Conservation (phyloP, 2,888 invertebrate genomes). For the Horisme vitalbata region DNA sequence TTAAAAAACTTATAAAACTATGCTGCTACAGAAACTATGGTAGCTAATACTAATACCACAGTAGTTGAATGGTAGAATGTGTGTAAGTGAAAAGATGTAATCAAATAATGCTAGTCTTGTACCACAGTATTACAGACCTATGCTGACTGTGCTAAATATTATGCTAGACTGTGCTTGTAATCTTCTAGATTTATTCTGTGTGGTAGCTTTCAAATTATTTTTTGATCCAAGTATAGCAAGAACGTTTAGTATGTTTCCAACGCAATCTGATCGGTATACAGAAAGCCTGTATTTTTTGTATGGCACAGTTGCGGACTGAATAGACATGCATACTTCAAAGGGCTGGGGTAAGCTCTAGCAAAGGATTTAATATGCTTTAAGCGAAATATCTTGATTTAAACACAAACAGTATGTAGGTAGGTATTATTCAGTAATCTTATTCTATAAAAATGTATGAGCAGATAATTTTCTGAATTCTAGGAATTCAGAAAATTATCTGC, state of each 20-base stretch:
- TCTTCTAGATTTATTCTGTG: background rate
- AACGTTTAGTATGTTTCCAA: conserved; percentile 9
- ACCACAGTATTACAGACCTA: no score
- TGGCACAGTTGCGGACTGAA: conserved; percentile 37
- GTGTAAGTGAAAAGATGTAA: no score
- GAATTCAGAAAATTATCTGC: no score
- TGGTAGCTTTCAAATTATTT: background rate
- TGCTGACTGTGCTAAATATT: no score
- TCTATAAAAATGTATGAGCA: no score
- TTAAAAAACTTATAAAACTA: no score
- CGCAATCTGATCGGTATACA: conserved; percentile 18
- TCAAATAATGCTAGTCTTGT: no score
- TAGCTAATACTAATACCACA: no score
- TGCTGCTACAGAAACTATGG: no score
- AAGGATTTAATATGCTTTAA: conserved; percentile 4
- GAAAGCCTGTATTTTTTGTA: conserved; percentile 28
- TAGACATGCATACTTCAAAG: conserved; percentile 39
- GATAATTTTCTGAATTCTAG: no score
- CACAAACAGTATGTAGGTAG: conserved; percentile 1
- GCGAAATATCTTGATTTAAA: background rate
- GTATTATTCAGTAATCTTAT: no score
- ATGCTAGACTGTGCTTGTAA: background rate
- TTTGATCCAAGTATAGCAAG: conserved; percentile 10
- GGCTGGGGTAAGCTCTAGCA: conserved; percentile 5
- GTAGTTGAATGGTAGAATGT: no score